A percentile compares a stretch with the other conserved stretches of the same genome.
Conservation (phyloP, 2,888 invertebrate species). For the Hydrotaea diabolus region DNA sequence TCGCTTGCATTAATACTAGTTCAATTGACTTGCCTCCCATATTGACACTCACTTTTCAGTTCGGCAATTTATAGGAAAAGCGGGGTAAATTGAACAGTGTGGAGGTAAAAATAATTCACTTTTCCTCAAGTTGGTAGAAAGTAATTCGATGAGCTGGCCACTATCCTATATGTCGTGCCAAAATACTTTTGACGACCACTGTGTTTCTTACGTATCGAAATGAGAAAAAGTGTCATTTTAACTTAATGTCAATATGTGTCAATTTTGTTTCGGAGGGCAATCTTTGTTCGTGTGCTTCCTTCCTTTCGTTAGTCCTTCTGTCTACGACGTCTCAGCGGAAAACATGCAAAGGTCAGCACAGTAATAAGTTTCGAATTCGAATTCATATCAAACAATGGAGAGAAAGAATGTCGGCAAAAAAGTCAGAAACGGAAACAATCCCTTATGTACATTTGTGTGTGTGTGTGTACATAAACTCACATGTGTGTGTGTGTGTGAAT, state of each 20-base stretch:
- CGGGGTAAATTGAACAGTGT: too few relatives aligned
- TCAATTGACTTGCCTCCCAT: too few relatives aligned
- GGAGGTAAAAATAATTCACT: too few relatives aligned
- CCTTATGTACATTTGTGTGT: neutral
- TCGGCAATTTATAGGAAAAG: too few relatives aligned
- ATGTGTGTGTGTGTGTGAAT: neutral
- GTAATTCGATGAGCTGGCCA: too few relatives aligned
- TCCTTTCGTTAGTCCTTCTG: conserved; percentile 33
- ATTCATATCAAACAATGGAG: conserved; percentile 46
- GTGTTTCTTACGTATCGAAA: neutral
- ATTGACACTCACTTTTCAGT: too few relatives aligned
- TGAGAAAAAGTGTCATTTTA: conserved; percentile 56
- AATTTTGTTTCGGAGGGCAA: conserved; percentile 28
- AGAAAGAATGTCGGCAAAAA: conserved; percentile 54
- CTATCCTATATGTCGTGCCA: too few relatives aligned
- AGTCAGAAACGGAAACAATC: conserved; percentile 38
- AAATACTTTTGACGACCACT: too few relatives aligned
- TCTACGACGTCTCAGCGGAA: conserved; percentile 17
- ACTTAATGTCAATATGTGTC: conserved; percentile 59
- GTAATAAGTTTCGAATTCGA: conserved; percentile 49
- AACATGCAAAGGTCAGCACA: conserved; percentile 63
- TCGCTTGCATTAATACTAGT: too few relatives aligned
- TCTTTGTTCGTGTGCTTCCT: conserved; percentile 20
- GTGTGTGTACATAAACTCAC: too few relatives aligned
- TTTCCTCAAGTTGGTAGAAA: too few relatives aligned